A percentile compares a stretch with the other conserved stretches of the same genome.
These are phyloP conservation scores for Nixonia krombeini DNA, from an alignment of 1,140 invertebrate genomes.

Conservation along the genomic window DNA sequence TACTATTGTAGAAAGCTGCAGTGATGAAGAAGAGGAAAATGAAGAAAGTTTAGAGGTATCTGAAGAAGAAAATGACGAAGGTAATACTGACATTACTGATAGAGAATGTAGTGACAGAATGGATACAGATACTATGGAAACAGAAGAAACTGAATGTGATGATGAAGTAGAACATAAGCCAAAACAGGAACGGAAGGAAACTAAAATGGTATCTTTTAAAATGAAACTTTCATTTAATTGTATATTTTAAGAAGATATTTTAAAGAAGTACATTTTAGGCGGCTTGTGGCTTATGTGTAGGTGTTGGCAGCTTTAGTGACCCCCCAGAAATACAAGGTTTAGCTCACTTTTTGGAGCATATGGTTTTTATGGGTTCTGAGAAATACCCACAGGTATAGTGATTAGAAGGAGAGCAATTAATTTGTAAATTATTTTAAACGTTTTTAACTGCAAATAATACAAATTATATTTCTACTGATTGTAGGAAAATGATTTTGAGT, in stretches of 20 bases:
- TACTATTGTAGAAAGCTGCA: too few species aligned
- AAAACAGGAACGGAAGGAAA: too few species aligned
- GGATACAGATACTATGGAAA: too few species aligned
- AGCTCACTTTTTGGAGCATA: conserved; percentile 96
- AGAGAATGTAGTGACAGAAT: too few species aligned
- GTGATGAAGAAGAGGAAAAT: too few species aligned
- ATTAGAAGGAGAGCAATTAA: neutral
- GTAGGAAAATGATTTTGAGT: conserved; percentile 87
- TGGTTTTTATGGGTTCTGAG: conserved; percentile 94
- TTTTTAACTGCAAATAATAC: too few species aligned
- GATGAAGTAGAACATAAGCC: too few species aligned
- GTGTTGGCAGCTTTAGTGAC: conserved; percentile 81
- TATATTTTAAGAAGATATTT: conserved; percentile 3
- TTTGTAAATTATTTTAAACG: conserved; percentile 11
- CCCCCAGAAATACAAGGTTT: conserved; percentile 86
- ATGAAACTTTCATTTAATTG: conserved; percentile 6
- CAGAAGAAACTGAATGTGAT: too few species aligned
- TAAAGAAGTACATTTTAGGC: conserved; percentile 69
- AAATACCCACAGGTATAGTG: conserved; percentile 79
- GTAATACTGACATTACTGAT: too few species aligned
- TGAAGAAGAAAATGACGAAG: conserved; percentile 25
- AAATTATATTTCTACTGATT: conserved; percentile 5
- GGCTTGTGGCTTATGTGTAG: conserved; percentile 79
- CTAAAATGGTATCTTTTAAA: too few species aligned
- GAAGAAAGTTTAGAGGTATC: too few species aligned